A percentile compares a stretch with the other conserved stretches of the same genome.
These are phyloP conservation scores for Pharmacophagus antenor DNA, from an alignment of 2,888 invertebrate species.

Conservation along the genomic window DNA sequence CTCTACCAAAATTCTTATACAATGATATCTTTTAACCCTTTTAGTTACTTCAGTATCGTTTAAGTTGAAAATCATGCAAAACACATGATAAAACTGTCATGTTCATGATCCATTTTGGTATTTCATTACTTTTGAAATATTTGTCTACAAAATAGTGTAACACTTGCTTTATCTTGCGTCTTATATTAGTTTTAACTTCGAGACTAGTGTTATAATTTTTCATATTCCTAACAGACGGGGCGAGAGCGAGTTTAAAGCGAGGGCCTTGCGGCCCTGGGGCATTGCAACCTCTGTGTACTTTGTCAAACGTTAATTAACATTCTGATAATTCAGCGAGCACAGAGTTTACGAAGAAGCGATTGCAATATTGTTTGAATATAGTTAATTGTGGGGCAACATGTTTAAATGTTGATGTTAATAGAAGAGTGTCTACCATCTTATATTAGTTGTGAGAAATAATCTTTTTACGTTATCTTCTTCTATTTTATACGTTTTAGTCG, in stretches of 20 bases:
- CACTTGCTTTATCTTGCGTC: not conserved
- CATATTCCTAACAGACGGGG: not conserved
- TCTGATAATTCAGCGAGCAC: not conserved
- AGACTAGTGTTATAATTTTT: slow-evolving; percentile 19
- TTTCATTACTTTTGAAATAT: no score
- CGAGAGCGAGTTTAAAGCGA: slow-evolving; percentile 5
- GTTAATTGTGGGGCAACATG: not conserved
- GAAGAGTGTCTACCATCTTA: not conserved
- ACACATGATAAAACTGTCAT: no score
- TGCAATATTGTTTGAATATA: not conserved
- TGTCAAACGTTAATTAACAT: slow-evolving; percentile 28
- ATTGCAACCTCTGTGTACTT: slow-evolving; percentile 24
- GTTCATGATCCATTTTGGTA: no score
- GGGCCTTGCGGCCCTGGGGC: slow-evolving; percentile 8
- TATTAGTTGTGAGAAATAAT: not conserved
- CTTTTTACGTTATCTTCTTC: no score
- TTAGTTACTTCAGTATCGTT: no score
- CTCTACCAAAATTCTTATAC: no score
- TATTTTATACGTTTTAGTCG: no score
- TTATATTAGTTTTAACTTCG: slow-evolving; percentile 3
- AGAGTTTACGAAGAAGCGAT: not conserved
- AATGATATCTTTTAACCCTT: no score
- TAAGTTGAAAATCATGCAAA: no score
- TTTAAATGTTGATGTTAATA: not conserved
- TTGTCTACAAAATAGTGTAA: no score